These are phyloP conservation scores for Gallinago solitaria DNA, from an alignment of 2,797 vertebrate species.

Conservation along the genomic window DNA sequence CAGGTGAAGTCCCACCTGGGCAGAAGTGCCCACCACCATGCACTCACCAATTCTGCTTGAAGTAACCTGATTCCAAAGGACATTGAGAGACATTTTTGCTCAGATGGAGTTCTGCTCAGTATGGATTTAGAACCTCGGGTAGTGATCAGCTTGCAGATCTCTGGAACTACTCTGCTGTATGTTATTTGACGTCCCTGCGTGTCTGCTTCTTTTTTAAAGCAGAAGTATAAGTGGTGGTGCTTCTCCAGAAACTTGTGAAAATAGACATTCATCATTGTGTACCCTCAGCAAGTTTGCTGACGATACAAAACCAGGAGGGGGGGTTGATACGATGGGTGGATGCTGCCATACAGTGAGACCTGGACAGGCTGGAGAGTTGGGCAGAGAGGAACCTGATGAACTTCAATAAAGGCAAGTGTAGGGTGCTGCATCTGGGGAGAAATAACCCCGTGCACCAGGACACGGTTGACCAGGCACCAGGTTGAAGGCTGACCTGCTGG, in stretches of 20 bases:
- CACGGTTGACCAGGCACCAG: no score
- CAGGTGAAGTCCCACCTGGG: neutral
- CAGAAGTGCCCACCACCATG: neutral
- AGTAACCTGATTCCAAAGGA: neutral
- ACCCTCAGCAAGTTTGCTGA: no score
- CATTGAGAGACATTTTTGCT: accelerated
- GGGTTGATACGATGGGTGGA: no score
- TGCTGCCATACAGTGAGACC: no score
- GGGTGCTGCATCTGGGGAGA: no score
- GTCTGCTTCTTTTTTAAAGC: neutral
- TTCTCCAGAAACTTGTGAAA: neutral
- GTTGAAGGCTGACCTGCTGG: no score
- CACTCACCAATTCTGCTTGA: neutral
- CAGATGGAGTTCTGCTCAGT: neutral
- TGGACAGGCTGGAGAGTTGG: no score
- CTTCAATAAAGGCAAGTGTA: no score
- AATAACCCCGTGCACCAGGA: no score
- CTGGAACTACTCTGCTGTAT: neutral
- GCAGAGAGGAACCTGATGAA: no score
- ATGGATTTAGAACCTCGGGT: neutral
- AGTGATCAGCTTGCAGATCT: neutral
- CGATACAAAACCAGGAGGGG: no score
- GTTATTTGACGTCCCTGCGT: neutral
- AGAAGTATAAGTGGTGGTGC: neutral
- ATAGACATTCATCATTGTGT: neutral